phyloP scores from a whole-genome alignment of 2,113 vertebrate species.

The Ptilorrhoa leucosticta region DNA sequence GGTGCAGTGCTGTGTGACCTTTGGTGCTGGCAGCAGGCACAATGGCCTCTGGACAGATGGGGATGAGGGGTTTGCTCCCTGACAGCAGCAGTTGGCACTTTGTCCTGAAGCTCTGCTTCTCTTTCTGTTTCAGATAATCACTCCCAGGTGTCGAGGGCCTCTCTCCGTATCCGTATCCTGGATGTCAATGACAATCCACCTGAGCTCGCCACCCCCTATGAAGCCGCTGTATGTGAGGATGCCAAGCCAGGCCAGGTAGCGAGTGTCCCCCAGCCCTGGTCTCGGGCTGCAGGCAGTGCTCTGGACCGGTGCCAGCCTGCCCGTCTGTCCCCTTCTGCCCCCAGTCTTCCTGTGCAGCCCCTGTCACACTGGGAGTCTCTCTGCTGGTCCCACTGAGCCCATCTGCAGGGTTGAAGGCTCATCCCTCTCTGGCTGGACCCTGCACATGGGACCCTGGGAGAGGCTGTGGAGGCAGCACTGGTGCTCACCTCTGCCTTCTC shows the following conservation, averaged over 20 bases:
- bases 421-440: background rate
- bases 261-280: background rate
- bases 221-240: conserved; percentile 92
- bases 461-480: background rate
- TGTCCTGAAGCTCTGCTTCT: background rate
- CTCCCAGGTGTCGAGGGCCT: conserved; percentile 82
- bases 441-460: accelerated
- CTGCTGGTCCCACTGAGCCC: background rate
- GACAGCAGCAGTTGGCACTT: background rate
- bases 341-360: background rate
- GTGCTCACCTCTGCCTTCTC: background rate
- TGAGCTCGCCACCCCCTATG: conserved; percentile 89
- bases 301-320: background rate
- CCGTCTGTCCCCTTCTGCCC: background rate
- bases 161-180: conserved; percentile 91
- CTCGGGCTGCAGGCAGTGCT: background rate
- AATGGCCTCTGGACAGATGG: accelerated
- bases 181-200: conserved; percentile 98
- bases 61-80: background rate
- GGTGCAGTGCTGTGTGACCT: background rate
- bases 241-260: conserved; percentile 92
- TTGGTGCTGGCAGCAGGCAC: background rate
- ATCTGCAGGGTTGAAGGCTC: background rate
- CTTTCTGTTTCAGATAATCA: conserved; percentile 82
- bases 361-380: background rate